phyloP scores from a whole-genome alignment of 2,888 invertebrate genomes.

The Megastigmus dorsalis region DNA sequence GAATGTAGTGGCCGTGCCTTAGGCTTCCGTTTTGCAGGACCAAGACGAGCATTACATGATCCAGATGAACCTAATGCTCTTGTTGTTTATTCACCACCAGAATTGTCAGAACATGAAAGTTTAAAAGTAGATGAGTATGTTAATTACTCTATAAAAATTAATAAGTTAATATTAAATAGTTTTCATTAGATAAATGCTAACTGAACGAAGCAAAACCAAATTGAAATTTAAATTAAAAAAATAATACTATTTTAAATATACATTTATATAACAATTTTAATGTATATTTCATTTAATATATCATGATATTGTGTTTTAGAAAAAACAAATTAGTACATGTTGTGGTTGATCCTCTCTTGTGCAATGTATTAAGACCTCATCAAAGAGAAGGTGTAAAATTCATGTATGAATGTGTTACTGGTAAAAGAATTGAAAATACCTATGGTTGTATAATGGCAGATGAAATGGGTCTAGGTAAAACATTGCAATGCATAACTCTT shows the following conservation, averaged over 20 bases:
- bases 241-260: too few species aligned
- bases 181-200: too few species aligned
- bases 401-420: conserved; percentile 99
- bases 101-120: conserved; percentile 89
- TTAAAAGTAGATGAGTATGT: conserved; percentile 84
- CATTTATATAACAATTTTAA: background rate
- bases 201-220: too few species aligned
- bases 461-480: conserved; percentile 99
- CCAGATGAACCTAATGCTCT: conserved; percentile 94
- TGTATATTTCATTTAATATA: conserved; percentile 71
- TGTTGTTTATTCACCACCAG: conserved; percentile 90
- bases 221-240: conserved; percentile 43
- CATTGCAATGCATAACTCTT: conserved; percentile 96
- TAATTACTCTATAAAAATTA: too few species aligned
- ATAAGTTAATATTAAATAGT: too few species aligned
- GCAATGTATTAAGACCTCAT: conserved; percentile 94
- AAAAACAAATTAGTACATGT: conserved; percentile 89
- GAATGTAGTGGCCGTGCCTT: conserved; percentile 84
- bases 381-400: conserved; percentile 99
- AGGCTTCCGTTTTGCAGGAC: conserved; percentile 81
- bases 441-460: conserved; percentile 99
- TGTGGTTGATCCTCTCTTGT: conserved; percentile 95
- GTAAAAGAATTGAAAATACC: conserved; percentile 88
- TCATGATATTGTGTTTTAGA: conserved; percentile 65
- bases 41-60: conserved; percentile 87